Conservation (phyloP, 2,113 vertebrate species). For the Sinocyclocheilus maitianheensis region DNA sequence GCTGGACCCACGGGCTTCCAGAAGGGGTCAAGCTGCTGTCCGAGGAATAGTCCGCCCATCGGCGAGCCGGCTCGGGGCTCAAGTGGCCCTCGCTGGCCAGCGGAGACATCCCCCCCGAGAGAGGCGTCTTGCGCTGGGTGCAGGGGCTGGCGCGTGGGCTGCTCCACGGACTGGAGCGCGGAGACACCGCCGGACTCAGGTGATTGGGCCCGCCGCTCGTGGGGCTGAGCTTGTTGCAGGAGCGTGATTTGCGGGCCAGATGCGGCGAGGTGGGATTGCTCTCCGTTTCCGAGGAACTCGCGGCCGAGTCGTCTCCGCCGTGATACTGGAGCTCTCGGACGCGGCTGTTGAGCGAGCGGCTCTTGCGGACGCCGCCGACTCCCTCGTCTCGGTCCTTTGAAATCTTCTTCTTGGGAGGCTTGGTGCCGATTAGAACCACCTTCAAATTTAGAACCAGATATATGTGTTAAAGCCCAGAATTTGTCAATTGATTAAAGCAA, state of each 20-base stretch:
- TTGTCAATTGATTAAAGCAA: too few species aligned
- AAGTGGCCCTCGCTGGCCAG: conserved; percentile 80
- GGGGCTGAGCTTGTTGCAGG: conserved; percentile 83
- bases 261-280: conserved; percentile 89
- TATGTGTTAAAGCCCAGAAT: too few species aligned
- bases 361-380: conserved; percentile 70
- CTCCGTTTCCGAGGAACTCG: conserved; percentile 93
- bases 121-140: conserved; percentile 80
- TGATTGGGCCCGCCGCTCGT: conserved; percentile 78
- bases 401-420: conserved; percentile 94
- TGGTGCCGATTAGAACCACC: conserved; percentile 89
- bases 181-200: conserved; percentile 89
- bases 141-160: conserved; percentile 85
- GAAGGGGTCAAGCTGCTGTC: conserved; percentile 94
- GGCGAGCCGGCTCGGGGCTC: conserved; percentile 78
- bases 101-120: conserved; percentile 80
- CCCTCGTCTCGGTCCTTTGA: conserved; percentile 84
- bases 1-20: conserved; percentile 94
- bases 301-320: conserved; percentile 90
- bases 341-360: conserved; percentile 86
- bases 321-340: conserved; percentile 90
- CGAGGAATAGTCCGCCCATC: conserved; percentile 88
- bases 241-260: conserved; percentile 77
- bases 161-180: conserved; percentile 91
- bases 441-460: conserved; percentile 39